Evolutionary conservation across 2,797 vertebrate species (phyloP), one percentile per base, ranked within the genome.

Genomic region (Chlorospingus semifuscus): DNA sequence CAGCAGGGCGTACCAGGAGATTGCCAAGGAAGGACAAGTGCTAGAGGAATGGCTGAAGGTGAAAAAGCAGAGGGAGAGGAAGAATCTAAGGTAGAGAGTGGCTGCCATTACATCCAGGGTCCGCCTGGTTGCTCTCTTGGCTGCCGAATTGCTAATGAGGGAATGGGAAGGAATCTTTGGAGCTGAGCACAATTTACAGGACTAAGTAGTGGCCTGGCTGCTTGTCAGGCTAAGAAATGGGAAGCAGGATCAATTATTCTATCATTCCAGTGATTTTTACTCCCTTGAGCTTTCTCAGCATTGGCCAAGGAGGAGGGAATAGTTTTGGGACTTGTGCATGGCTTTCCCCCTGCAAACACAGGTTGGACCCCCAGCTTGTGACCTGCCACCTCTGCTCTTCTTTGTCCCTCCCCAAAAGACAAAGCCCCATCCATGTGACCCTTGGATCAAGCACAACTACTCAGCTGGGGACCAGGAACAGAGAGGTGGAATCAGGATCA

Each of bases 21-120:
- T 4, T 4, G 30, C 24, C 1, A 15, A 70, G 6, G 41, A 56
- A n/a, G 14, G 19, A 30, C 18, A 56, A 66, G 16, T 0, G 0
- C 29, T 56, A 78, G 18, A 83, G 11, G 55, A 83, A 60, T 47
- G 36, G 37, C 18, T 66, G n/a, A 69, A 61, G 10, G 27, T 34
- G 15, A 30, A 83, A 21, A 85, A 12, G 9, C 4, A 23, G 32
- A 52, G 27, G 52, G 9, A 32, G 12, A 61, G 36, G 23, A 79
- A 39, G 34, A 77, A 27, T 56, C 44, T 22, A 56, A 82, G 5
- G 30, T 1, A 1, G n/a, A 69, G 39, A 61, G 52, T 3, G 17
- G 78, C 56, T 85, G 55, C 36, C 53, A 36, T 64, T 59, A 30
- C 36, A 59, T 49, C 49, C 66, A 76, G 70, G 44, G 65, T 50